These are phyloP conservation scores for Ormyrus thymus DNA, from an alignment of 2,888 invertebrate genomes.

Conservation along the genomic window DNA sequence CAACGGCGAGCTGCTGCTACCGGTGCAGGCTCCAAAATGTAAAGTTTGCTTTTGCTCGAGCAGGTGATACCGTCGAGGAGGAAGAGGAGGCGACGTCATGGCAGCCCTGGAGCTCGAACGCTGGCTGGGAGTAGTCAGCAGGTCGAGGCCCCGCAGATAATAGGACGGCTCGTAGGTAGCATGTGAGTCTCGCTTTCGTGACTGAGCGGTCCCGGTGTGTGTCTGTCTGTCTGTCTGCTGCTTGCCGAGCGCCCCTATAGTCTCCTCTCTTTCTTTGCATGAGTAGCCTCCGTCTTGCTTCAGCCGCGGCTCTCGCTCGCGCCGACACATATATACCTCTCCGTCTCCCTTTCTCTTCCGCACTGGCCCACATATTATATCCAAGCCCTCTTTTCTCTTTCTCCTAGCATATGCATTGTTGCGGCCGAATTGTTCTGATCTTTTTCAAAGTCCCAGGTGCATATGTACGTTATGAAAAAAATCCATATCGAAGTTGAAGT, in stretches of 20 bases:
- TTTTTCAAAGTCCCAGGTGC: no score
- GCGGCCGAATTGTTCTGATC: no score
- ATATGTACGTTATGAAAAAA: no score
- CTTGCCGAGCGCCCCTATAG: constrained; percentile 9
- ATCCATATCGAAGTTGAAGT: not conserved
- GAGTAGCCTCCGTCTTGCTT: not conserved
- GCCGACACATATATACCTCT: not conserved
- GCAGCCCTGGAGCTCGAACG: not conserved
- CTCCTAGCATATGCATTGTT: no score
- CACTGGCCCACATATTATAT: no score
- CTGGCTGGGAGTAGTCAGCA: constrained; percentile 2
- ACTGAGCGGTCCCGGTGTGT: not conserved
- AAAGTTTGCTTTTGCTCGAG: no score
- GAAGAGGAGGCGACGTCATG: not conserved
- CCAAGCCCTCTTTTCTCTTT: no score
- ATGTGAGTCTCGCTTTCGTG: constrained; percentile 20
- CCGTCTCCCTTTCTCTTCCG: not conserved
- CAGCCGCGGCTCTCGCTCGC: not conserved
- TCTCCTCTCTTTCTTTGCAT: constrained; percentile 1
- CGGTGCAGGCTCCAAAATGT: not conserved
- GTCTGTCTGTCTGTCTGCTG: not conserved
- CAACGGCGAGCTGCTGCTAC: not conserved
- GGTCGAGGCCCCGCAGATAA: constrained; percentile 32
- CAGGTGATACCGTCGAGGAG: not conserved
- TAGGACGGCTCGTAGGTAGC: constrained; percentile 12